Conservation (phyloP, 2,113 vertebrate species). For the Tylochromis polylepis region DNA sequence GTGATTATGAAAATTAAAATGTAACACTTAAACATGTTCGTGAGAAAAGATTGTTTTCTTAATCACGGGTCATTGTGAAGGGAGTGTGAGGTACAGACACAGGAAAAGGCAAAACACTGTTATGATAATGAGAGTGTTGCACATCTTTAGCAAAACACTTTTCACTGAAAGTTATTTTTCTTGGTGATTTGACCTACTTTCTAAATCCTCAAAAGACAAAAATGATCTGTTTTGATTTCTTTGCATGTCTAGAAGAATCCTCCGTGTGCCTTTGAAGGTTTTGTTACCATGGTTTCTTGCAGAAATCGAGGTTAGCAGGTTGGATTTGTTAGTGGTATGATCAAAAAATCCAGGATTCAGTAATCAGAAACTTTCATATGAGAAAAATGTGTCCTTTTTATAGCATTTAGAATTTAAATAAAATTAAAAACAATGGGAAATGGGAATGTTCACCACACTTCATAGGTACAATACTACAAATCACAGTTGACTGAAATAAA, state of each 20-base stretch:
- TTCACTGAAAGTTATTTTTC: background rate
- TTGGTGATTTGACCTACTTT: background rate
- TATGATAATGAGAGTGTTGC: conserved; percentile 17
- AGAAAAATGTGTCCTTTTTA: background rate
- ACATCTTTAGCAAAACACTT: conserved; percentile 21
- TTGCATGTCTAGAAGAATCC: background rate
- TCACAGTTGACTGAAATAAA: background rate
- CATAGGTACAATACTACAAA: background rate
- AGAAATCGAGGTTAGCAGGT: background rate
- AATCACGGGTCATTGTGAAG: conserved; percentile 37
- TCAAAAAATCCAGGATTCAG: background rate
- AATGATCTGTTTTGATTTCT: background rate
- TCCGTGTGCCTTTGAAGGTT: background rate
- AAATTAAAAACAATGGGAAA: background rate
- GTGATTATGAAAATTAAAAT: conserved; percentile 52
- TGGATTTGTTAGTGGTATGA: background rate
- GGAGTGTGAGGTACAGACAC: conserved; percentile 1
- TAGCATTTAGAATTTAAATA: background rate
- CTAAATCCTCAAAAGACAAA: conserved; percentile 10
- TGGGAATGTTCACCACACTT: background rate
- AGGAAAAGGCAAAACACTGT: background rate
- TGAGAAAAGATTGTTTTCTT: conserved; percentile 35
- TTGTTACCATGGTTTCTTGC: background rate
- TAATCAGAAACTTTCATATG: background rate
- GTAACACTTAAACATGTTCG: conserved; percentile 38